Conservation (phyloP, 1,140 invertebrate species). For the Pemphigus obesinymphae region DNA sequence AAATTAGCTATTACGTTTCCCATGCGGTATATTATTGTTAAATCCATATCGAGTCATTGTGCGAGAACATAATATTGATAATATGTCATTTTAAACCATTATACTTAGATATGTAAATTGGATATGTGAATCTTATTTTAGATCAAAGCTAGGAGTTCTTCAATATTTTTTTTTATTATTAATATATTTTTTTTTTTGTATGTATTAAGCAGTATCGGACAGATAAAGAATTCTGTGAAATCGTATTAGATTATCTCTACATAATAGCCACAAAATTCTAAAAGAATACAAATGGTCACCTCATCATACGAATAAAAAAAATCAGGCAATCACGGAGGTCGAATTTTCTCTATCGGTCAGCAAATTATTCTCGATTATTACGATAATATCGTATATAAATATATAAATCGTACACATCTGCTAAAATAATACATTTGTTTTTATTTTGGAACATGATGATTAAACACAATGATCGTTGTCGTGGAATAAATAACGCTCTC, state of each 20-base stretch:
- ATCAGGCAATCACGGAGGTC: no score
- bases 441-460: no score
- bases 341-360: no score
- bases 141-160: no score
- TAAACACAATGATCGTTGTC: no score
- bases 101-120: conserved; percentile 1
- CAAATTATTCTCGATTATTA: no score
- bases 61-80: background rate
- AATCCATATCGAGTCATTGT: background rate
- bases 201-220: background rate
- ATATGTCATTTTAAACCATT: background rate
- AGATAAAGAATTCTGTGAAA: background rate
- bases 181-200: background rate
- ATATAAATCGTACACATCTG: no score
- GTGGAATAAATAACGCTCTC: no score
- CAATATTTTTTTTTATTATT: no score
- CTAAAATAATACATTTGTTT: no score
- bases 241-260: background rate
- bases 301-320: background rate
- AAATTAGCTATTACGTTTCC: background rate
- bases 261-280: background rate
- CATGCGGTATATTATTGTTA: background rate
- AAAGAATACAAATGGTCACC: background rate
- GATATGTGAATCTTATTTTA: background rate
- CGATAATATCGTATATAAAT: no score